Conservation (phyloP, 2,888 invertebrate species). For the Rhingia rostrata region DNA sequence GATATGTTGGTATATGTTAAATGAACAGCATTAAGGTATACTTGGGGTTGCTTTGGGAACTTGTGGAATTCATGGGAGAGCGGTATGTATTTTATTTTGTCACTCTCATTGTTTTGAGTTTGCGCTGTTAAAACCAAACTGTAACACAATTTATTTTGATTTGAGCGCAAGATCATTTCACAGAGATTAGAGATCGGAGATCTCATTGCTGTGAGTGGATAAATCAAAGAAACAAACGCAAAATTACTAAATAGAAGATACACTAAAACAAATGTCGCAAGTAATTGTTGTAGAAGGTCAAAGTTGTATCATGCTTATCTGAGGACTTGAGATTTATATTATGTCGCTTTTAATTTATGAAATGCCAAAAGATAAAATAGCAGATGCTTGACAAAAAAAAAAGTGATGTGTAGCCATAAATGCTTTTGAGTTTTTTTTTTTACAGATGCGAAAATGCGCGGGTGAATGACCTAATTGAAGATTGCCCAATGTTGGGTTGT, state of each 20-base stretch:
- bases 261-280: slow-evolving; percentile 67
- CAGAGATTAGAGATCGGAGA: slow-evolving; percentile 41
- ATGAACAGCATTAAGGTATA: slow-evolving; percentile 10
- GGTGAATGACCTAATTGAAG: slow-evolving; percentile 36
- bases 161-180: slow-evolving; percentile 49
- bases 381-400: slow-evolving; percentile 13
- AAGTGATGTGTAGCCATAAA: not conserved
- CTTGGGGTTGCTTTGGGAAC: not conserved
- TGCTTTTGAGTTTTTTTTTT: not conserved
- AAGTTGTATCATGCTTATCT: slow-evolving; percentile 48
- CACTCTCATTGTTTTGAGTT: slow-evolving; percentile 28
- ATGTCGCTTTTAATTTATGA: slow-evolving; percentile 62
- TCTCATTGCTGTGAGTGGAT: slow-evolving; percentile 38
- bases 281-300: slow-evolving; percentile 67
- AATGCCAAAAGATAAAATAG: slow-evolving; percentile 1
- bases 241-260: slow-evolving; percentile 43
- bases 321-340: slow-evolving; percentile 50
- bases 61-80: not conserved
- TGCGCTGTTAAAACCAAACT: slow-evolving; percentile 23
- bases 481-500: too few relatives aligned
- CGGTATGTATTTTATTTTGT: not conserved
- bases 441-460: not conserved
- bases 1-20: not conserved
- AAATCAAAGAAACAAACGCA: not conserved
- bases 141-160: slow-evolving; percentile 1